phyloP scores from a whole-genome alignment of 2,113 vertebrate genomes.

The Galbula dea region DNA sequence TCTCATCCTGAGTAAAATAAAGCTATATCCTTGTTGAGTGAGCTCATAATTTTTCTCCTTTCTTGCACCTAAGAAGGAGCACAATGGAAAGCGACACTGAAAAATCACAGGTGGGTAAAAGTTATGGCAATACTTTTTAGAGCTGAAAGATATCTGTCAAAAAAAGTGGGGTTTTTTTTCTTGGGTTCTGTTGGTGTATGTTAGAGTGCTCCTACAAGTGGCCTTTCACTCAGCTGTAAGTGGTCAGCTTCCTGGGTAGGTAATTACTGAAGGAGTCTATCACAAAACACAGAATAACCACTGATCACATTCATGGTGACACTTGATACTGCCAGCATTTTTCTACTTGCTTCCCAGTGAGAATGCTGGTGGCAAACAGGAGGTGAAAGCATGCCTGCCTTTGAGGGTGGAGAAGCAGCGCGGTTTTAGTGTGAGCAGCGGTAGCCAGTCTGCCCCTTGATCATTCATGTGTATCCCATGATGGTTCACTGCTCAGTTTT shows the following conservation, averaged over 20 bases:
- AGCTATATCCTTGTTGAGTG: not conserved
- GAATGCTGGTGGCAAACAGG: not conserved
- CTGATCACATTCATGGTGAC: not conserved
- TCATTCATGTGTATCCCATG: too few relatives aligned
- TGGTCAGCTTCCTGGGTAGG: not conserved
- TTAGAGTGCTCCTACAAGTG: not conserved
- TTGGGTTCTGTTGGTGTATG: not conserved
- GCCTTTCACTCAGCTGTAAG: not conserved
- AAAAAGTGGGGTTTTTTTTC: not conserved
- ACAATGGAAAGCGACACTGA: not conserved
- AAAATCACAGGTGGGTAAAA: not conserved
- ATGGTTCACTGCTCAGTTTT: not conserved
- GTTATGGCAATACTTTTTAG: not conserved
- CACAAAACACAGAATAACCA: not conserved
- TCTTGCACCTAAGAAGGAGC: not conserved
- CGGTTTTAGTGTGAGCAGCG: not conserved
- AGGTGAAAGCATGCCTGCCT: not conserved
- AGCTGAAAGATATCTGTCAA: not conserved
- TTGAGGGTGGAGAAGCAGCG: not conserved
- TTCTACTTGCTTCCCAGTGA: not conserved
- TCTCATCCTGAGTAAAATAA: conserved; percentile 14
- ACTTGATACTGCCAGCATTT: not conserved
- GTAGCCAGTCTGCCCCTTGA: too few relatives aligned
- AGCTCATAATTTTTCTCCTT: not conserved
- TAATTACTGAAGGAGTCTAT: not conserved